A percentile compares a stretch with the other conserved stretches of the same genome.
Evolutionary conservation across 2,888 invertebrate species (phyloP).

Genomic region (Calameuta idolon): DNA sequence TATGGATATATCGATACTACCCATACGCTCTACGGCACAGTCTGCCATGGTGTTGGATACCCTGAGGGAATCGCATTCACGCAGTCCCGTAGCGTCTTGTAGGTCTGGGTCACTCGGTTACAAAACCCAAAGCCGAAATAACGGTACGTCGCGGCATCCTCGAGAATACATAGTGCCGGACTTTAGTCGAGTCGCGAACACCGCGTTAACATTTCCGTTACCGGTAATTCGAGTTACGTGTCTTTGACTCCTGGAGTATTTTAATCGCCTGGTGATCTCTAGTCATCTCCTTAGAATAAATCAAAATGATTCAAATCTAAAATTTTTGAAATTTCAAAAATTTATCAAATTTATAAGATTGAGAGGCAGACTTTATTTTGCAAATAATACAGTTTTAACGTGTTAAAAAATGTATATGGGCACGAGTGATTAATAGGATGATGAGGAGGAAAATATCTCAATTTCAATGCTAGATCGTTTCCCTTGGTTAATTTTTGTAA

Average conservation of each 20-base stretch:
- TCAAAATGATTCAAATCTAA: neutral
- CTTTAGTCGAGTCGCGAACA: neutral
- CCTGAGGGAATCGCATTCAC: neutral
- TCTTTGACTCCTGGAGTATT: neutral
- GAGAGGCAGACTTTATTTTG: neutral
- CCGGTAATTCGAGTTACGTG: neutral
- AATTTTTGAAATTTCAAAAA: neutral
- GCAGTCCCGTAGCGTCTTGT: neutral
- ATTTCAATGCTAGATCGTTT: conserved; percentile 9
- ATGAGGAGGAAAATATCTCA: conserved; percentile 1
- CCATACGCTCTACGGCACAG: neutral
- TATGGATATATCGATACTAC: neutral
- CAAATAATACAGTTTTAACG: neutral
- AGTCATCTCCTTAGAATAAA: neutral
- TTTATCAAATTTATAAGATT: neutral
- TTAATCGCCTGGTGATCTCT: neutral
- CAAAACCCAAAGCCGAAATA: conserved; percentile 62
- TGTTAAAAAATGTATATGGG: neutral
- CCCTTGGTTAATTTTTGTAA: neutral
- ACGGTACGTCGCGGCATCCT: conserved; percentile 44
- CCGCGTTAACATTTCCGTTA: neutral
- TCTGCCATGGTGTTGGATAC: neutral
- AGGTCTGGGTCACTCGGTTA: conserved; percentile 65
- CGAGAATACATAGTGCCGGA: neutral
- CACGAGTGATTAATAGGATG: neutral